Percentiles rank a stretch among this genome's conserved stretches.
Conservation (phyloP, 1,140 invertebrate genomes). For the Mactra quadrangularis region DNA sequence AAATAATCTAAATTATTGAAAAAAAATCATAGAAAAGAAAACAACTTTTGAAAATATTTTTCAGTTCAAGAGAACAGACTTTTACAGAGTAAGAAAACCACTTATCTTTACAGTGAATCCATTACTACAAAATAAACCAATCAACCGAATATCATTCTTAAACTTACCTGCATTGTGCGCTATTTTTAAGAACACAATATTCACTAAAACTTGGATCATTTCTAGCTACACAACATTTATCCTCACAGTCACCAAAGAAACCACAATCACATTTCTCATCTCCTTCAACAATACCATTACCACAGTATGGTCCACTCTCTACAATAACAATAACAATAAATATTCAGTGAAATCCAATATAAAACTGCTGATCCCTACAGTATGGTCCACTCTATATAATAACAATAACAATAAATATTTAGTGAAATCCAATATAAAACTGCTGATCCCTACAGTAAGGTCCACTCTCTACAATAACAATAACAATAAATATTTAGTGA, state of each 20-base stretch:
- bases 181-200: neutral
- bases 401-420: neutral
- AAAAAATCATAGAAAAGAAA: too few species aligned
- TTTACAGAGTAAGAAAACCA: too few species aligned
- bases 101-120: too few species aligned
- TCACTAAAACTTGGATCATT: neutral
- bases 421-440: too few species aligned
- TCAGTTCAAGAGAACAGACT: too few species aligned
- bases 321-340: constrained; percentile 71
- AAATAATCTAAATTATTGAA: too few species aligned
- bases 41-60: too few species aligned
- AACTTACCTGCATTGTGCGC: constrained; percentile 70
- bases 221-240: constrained; percentile 95
- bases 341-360: too few species aligned
- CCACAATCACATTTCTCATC: constrained; percentile 99
- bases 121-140: too few species aligned
- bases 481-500: neutral
- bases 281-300: constrained; percentile 99
- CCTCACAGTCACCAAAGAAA: constrained; percentile 94
- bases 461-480: constrained; percentile 84
- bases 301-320: constrained; percentile 93
- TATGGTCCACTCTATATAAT: constrained; percentile 89
- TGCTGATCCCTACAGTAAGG: constrained; percentile 99
- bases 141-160: too few species aligned
- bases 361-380: constrained; percentile 99